Conservation (phyloP, 53 echinoderm and acorn worm genomes). For the Arbacia lixula region DNA sequence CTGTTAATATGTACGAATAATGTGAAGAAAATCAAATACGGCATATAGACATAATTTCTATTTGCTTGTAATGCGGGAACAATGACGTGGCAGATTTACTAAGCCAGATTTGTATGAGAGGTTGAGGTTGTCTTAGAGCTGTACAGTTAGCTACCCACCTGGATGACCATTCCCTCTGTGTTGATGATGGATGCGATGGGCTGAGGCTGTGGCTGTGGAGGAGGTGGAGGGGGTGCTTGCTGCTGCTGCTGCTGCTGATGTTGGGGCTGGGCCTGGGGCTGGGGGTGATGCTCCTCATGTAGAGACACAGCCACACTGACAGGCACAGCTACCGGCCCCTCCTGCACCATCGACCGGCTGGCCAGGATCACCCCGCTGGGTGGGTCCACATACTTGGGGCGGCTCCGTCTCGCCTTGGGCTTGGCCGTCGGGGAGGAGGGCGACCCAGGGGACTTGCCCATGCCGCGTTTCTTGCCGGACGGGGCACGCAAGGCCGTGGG, state of each 20-base stretch:
- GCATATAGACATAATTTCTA: too few relatives aligned
- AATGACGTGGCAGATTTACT: too few relatives aligned
- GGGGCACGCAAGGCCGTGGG: conserved; percentile 58
- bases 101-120: too few relatives aligned
- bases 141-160: too few relatives aligned
- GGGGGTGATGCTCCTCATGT: too few relatives aligned
- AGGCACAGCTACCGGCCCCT: conserved; percentile 19
- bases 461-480: conserved; percentile 55
- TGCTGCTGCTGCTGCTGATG: neutral
- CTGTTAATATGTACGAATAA: too few relatives aligned
- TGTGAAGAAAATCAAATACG: too few relatives aligned
- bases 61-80: too few relatives aligned
- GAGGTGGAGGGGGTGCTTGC: neutral
- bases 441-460: neutral
- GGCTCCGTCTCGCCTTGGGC: conserved; percentile 18
- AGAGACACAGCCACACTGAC: too few relatives aligned
- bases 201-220: conserved; percentile 10
- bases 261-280: too few relatives aligned
- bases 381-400: conserved; percentile 36
- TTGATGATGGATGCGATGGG: conserved; percentile 17
- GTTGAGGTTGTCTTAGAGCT: too few relatives aligned
- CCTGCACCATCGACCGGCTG: conserved; percentile 18
- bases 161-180: conserved; percentile 43
- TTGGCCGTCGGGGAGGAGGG: conserved; percentile 24
- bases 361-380: conserved; percentile 48